Evolutionary conservation across 2,797 vertebrate genomes (phyloP), one percentile per base, ranked within the genome.

Genomic region (Pseudomugil tenellus): DNA sequence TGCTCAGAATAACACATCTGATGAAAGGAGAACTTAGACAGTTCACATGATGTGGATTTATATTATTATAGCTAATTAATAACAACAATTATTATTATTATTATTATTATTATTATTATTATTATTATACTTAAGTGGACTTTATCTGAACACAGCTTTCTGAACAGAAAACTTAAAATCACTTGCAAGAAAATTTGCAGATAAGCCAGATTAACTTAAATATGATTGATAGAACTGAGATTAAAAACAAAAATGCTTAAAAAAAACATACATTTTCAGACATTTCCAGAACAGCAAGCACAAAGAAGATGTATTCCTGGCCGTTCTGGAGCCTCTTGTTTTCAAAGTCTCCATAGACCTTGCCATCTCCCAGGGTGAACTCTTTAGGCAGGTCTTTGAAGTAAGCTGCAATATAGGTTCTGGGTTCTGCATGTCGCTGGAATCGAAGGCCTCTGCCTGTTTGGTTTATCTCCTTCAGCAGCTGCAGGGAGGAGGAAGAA

Each of bases 261-360:
- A 14, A 13, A 35, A 19, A 39, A 35, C 97, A 95, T 93, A 99
- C 98, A 57, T 96, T 97, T 90, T 99, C 98, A 2, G 96, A 96
- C 76, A 96, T 96, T 70, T 99, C 98, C 92, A 99, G 94, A 70
- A 98, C 95, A 3, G 97, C 97, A 48, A 99, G 92, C 61, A 99
- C 96, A 64, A 99, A 99, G 91, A 99, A 98, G 84, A 98, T 95
- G 65, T 99, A 99, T 89, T 99, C 97, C 87, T 98, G 97, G 79
- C 97, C 96, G 10, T 94, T 99, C 75, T 96, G 96, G 62, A 99
- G 96, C 32, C 95, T 96, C 83, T 96, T 98, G 92, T 99, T 99
- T 81, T 97, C 95, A 89, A 98, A 99, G 87, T 98, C 97, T 59
- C 96, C 96, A 1, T 98, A 99, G 83, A 93, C 92, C 83, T 97